Evolutionary conservation across 1,140 invertebrate species (phyloP), one percentile per base, ranked within the genome.

Genomic region (Megalopta genalis): DNA sequence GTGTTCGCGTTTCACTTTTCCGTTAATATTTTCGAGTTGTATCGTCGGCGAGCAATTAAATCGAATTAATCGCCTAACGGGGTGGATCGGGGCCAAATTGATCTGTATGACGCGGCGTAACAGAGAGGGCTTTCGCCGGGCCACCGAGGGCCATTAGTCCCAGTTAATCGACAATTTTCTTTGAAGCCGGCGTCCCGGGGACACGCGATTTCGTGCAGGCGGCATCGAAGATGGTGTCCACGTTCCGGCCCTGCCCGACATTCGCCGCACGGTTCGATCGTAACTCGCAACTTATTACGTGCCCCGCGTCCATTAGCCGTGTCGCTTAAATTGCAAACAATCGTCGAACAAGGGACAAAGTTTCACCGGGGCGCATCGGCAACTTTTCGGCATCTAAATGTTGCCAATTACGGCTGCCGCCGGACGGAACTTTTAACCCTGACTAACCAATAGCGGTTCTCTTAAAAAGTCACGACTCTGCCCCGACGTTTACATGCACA

Each of bases 301-400:
- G 69, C 37, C 21, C 42, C 52, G 18, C 63, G 82, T 57, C 68
- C 65, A 63, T 80, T 75, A 80, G 21, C 46, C 21, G 62, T 54
- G 78, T 85, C 72, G 66, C 77, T 85, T 85, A 85, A 81, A 85
- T 85, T 85, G 79, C 79, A 82, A 85, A 85, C 67, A 74, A 62
- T 57, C 27, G 14, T 49, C 67, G 46, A 63, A 65, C 69, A 39
- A 52, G 73, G 65, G 77, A 85, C 82, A 73, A 85, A 82, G 57
- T 82, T 80, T 6, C 46, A 16, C 42, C 27, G 16, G 21, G 5
- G 25, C 63, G 37, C 42, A 76, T 74, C 78, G 76, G 77, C 79
- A 74, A 85, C 60, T 82, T 87, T 69, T 25, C 42, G 46, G 54
- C 76, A 83, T 75, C 78, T 86, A 86, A 88, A 86, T 82, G 78